Conservation (phyloP, 2,797 vertebrate species). For the Melanotaenia boesemani region DNA sequence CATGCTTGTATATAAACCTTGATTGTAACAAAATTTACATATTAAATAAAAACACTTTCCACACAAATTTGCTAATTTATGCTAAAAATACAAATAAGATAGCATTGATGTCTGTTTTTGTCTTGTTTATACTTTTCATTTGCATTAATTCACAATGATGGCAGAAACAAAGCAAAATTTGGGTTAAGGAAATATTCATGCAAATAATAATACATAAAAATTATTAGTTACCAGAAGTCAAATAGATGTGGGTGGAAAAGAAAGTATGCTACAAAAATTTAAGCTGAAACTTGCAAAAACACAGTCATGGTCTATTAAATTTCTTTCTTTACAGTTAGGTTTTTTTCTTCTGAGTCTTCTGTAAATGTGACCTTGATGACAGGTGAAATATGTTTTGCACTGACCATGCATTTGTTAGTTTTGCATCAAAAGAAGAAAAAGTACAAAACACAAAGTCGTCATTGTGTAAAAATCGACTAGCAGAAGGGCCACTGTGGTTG, state of each 20-base stretch:
- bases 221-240: background rate
- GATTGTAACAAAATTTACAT: background rate
- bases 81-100: background rate
- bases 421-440: background rate
- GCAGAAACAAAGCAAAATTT: background rate
- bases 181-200: background rate
- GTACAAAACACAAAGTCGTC: background rate
- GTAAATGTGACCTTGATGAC: background rate
- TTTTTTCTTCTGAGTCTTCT: background rate
- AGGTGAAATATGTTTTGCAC: background rate
- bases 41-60: background rate
- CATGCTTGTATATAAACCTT: background rate
- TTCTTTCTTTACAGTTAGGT: background rate
- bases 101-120: background rate
- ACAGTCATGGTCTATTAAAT: background rate
- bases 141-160: background rate
- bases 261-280: background rate
- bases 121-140: background rate
- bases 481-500: conserved; percentile 12
- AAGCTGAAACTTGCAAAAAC: background rate
- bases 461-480: background rate
- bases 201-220: background rate
- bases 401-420: background rate
- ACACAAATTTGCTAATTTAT: background rate
- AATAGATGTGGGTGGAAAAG: background rate